These are phyloP conservation scores for Trichopria drosophilae DNA, from an alignment of 2,888 invertebrate species.

Conservation along the genomic window DNA sequence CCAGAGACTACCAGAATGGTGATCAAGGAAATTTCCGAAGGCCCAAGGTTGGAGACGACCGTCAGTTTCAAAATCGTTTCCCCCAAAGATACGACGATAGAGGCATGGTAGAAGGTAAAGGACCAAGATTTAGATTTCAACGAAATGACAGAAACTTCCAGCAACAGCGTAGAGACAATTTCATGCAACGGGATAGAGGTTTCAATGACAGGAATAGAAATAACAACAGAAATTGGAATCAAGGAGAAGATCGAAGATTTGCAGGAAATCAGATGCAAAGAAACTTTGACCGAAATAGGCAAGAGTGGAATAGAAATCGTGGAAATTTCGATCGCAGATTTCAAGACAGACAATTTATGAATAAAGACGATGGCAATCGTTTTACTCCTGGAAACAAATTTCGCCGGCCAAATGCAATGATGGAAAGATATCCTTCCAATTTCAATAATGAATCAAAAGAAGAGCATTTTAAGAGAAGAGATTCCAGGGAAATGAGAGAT, in stretches of 20 bases:
- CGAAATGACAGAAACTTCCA: slow-evolving; percentile 32
- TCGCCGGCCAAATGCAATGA: slow-evolving; percentile 26
- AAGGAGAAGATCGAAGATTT: slow-evolving; percentile 32
- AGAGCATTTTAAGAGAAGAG: too few relatives aligned
- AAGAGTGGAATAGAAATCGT: slow-evolving; percentile 31
- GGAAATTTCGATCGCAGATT: slow-evolving; percentile 30
- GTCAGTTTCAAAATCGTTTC: slow-evolving; percentile 20
- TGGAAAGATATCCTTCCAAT: too few relatives aligned
- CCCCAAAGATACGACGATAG: slow-evolving; percentile 30
- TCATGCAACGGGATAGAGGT: slow-evolving; percentile 29
- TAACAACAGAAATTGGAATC: slow-evolving; percentile 27
- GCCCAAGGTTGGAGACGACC: slow-evolving; percentile 16
- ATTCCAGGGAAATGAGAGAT: too few relatives aligned
- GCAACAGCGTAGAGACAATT: slow-evolving; percentile 34
- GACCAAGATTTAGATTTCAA: too few relatives aligned
- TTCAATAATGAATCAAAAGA: slow-evolving; percentile 4
- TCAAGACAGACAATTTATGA: slow-evolving; percentile 19
- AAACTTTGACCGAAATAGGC: slow-evolving; percentile 26
- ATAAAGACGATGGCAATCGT: slow-evolving; percentile 21
- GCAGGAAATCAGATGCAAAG: slow-evolving; percentile 29
- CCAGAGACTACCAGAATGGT: slow-evolving; percentile 29
- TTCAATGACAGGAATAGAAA: slow-evolving; percentile 34
- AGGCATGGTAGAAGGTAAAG: too few relatives aligned
- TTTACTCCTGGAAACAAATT: slow-evolving; percentile 24
- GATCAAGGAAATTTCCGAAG: slow-evolving; percentile 27